Conservation (phyloP, 2,113 vertebrate genomes). For the Sylvietta virens region DNA sequence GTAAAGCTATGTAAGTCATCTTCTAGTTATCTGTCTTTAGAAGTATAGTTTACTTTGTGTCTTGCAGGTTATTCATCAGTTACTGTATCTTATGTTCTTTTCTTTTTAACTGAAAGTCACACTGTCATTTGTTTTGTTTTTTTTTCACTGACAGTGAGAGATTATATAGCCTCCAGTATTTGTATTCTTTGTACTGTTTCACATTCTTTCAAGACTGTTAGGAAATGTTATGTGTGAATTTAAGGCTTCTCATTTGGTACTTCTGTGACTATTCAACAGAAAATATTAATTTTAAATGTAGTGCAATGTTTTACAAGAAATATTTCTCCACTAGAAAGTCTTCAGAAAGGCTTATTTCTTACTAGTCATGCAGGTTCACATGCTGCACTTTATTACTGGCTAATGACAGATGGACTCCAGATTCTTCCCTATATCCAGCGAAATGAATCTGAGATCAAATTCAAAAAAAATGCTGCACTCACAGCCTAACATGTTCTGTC, state of each 20-base stretch:
- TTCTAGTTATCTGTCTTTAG: background rate
- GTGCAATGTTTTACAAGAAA: background rate
- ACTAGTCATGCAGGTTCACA: background rate
- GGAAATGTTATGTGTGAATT: background rate
- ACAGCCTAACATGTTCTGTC: background rate
- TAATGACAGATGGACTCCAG: background rate
- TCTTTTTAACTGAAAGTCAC: background rate
- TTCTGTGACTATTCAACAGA: background rate
- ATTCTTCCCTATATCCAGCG: background rate
- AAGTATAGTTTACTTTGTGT: background rate
- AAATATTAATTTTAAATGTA: background rate
- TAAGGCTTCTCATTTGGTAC: background rate
- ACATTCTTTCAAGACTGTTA: background rate
- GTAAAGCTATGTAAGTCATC: background rate
- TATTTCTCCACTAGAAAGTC: background rate
- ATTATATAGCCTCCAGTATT: background rate
- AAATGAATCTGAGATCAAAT: background rate
- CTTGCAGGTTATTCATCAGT: background rate
- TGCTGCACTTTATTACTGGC: background rate
- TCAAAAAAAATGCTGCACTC: background rate
- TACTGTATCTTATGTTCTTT: background rate
- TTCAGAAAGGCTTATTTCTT: background rate
- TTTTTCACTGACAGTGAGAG: background rate
- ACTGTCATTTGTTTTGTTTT: background rate
- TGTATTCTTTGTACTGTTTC: background rate